These are phyloP conservation scores for Drosophila parthenogenetica DNA, from an alignment of 2,888 invertebrate genomes.

Conservation along the genomic window DNA sequence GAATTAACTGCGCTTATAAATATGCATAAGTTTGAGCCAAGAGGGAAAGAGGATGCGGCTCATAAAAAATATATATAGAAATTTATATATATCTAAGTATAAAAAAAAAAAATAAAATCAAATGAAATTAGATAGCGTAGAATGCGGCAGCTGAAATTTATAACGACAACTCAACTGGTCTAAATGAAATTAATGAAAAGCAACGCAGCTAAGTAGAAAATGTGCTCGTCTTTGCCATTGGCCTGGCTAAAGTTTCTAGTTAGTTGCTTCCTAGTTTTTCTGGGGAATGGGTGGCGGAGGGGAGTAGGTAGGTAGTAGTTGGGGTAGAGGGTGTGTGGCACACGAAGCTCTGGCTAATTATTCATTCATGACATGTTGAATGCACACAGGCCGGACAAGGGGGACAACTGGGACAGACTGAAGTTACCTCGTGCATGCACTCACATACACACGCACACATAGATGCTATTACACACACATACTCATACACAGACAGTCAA, in stretches of 20 bases:
- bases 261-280: constrained; percentile 55
- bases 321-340: constrained; percentile 23
- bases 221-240: constrained; percentile 44
- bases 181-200: constrained; percentile 71
- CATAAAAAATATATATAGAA: constrained; percentile 32
- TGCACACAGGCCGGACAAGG: constrained; percentile 57
- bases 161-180: constrained; percentile 62
- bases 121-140: constrained; percentile 58
- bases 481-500: constrained; percentile 10
- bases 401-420: constrained; percentile 1
- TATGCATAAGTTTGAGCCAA: constrained; percentile 61
- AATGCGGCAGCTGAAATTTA: constrained; percentile 38
- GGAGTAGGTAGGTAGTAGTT: neutral
- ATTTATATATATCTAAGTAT: constrained; percentile 30
- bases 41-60: constrained; percentile 29
- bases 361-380: constrained; percentile 81
- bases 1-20: constrained; percentile 65
- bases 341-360: constrained; percentile 73
- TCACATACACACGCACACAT: constrained; percentile 29
- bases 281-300: neutral
- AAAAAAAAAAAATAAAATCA: constrained; percentile 36
- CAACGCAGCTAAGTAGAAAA: constrained; percentile 70
- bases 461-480: constrained; percentile 10
- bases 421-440: constrained; percentile 45
- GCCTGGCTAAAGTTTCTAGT: constrained; percentile 45